Base-by-base conservation (phyloP, 1,140 invertebrate genomes). In the Orius insidiosus region DNA sequence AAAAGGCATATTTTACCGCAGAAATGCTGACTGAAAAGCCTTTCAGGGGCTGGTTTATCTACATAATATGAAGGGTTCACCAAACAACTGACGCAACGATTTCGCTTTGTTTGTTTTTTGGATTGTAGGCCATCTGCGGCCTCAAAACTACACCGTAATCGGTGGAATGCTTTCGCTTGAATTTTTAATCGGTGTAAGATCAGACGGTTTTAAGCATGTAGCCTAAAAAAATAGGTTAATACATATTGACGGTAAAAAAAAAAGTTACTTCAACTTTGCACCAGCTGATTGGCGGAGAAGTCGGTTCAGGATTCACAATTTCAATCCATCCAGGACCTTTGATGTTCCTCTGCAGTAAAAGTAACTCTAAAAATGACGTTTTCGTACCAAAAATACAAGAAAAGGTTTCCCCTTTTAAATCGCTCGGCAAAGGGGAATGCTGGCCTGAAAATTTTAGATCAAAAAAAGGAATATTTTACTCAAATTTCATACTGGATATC, bases 271-370 rank as follows among this genome's bases (percentile, higher is more conserved):
- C 88, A 5, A 84, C 60, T 64, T 87, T 88, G 58, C 86, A 92
- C 88, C 88, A 95, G 52, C 75, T 85, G 2, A 77, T 66, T 53
- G 76, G 71, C 58, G 74, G 71, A 47, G 64, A 62, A 11, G 74
- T 69, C 46, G 72, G 57, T 49, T 76, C 63, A 6, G 82, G 75
- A 51, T 71, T 68, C 49, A 75, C 77, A 2, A 98, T 65, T 55
- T 94, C 80, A n/a, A 98, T 57, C 95, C 94, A 98, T 53, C 85
- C 82, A 0, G 95, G 94, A 0, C 94, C 94, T 65, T 92, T 95
- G 13, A 98, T 80, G 60, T 87, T 90, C 40, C 79, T 69, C 49
- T 94, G 86, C 3, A 98, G 62, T 1, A 98, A 60, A 31, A 98
- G 74, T n/a, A 78, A 68, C 61, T 98, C 94, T 39, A 98, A 61